Base-by-base conservation (phyloP, 2,797 vertebrate genomes). In the Avahi laniger region DNA sequence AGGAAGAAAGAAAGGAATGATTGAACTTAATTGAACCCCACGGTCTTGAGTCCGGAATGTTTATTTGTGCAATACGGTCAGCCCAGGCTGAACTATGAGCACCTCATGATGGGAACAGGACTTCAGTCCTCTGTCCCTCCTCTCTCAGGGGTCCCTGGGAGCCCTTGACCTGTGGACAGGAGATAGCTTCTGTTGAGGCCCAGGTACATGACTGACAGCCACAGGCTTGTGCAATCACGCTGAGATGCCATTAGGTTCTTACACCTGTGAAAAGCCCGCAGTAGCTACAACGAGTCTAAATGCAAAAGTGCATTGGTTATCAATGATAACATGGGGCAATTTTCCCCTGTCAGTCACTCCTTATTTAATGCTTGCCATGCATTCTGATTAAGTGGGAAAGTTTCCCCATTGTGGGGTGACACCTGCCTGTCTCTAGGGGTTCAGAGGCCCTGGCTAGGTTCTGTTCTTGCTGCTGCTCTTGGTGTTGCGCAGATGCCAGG, bases 291-390 rank as follows among this genome's bases (percentile, higher is more conserved):
- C 9, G 2, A 61, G 15, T 48, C 5, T 50, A 50, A 28, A 52
- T 38, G 33, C 70, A 41, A 14, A 52, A 18, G 41, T 18, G 13
- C 52, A 61, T 24, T 26, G 30, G 15, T 11, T 15, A 17, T n/a
- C 30, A 63, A 7, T 7, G 38, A 22, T 1, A 12, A 17, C 9
- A 61, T 9, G 4, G 41, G 14, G 24, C 22, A 57, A 24, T 2
- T 61, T 0, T 2, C 12, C 48, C 43, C 50, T n/a, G n/a, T 52
- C 13, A 7, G 4, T 15, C 3, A 4, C 3, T 5, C 11, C 43
- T 73, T 26, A 69, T 70, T 50, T 52, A 43, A 75, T n/a, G 14
- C 35, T 24, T 67, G 33, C 11, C 46, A 15, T 4, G 43, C 4
- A 10, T 78, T 79, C 18, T 26, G 48, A 35, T 38, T 17, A 85